Conservation (phyloP, 2,888 invertebrate species). For the Microchrysa polita region DNA sequence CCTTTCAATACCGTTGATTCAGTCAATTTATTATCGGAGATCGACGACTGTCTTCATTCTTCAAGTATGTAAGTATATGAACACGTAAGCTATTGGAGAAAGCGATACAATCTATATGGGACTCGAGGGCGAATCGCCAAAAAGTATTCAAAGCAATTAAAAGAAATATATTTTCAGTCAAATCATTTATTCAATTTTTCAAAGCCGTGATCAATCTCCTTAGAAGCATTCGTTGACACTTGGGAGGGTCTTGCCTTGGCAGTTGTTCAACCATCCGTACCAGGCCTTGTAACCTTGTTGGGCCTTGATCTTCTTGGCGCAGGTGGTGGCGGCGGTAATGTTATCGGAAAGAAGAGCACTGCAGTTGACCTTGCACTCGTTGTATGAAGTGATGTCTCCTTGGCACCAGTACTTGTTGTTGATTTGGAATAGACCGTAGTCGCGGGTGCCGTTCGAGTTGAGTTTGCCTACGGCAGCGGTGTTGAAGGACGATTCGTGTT, state of each 20-base stretch:
- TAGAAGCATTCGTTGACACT: slow-evolving; percentile 36
- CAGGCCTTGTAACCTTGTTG: slow-evolving; percentile 43
- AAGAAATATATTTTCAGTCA: not conserved
- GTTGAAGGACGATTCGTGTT: slow-evolving; percentile 36
- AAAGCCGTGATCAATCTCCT: slow-evolving; percentile 10
- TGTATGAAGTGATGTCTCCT: slow-evolving; percentile 36
- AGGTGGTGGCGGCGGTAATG: slow-evolving; percentile 20
- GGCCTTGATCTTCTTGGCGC: slow-evolving; percentile 34
- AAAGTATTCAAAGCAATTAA: no score
- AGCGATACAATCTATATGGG: no score
- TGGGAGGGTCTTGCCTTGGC: slow-evolving; percentile 16
- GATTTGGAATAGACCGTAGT: slow-evolving; percentile 42
- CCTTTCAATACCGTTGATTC: no score
- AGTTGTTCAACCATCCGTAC: slow-evolving; percentile 42
- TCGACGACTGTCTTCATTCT: no score
- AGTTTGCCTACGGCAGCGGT: slow-evolving; percentile 29
- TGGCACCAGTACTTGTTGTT: slow-evolving; percentile 42
- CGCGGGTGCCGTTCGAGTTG: slow-evolving; percentile 35
- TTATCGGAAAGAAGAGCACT: slow-evolving; percentile 20
- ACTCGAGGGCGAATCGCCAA: no score
- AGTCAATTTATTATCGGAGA: no score
- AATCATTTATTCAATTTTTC: not conserved
- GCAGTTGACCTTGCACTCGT: slow-evolving; percentile 17
- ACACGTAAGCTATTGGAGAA: no score
- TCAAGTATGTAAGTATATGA: no score